Evolutionary conservation across 2,113 vertebrate species (phyloP), one percentile per base, ranked within the genome.

Genomic region (Catharus bicknelli): DNA sequence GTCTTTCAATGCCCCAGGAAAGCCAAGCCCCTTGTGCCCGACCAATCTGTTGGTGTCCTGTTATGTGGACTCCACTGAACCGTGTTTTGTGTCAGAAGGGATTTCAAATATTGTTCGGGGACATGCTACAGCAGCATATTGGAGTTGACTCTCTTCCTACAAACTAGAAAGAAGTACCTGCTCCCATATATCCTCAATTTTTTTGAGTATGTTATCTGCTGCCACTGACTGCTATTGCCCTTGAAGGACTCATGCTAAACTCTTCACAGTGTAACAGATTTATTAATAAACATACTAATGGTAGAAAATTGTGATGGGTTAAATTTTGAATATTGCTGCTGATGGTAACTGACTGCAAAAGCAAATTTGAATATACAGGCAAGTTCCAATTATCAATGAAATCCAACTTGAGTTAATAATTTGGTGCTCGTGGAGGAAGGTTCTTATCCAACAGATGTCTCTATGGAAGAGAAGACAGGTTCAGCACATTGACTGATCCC

Each of bases 141-240:
- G 43, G 12, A 51, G 2, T 32, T 0, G 0, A 72, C 47, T 47
- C 40, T 70, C 40, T 45, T 40, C 25, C 12, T 55, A 40, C 34
- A 48, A 55, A 15, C 22, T 14, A 42, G 50, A 72, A 50, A 30
- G 25, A 21, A 6, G 25, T 48, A 34, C 6, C 20, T 1, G 1
- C 16, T 63, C 34, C 13, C 25, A 55, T 17, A 42, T 42, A 17
- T 48, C 74, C 25, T 47, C 84, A 42, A 42, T 63, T 64, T 87
- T 3, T 0, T 3, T 63, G 23, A 34, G 13, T 54, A 10, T 25
- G 11, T 34, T 63, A 13, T 55, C 67, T 64, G 17, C 36, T 66
- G 32, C 32, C 4, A 6, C 36, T 36, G 8, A 23, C 26, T 43
- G 32, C 26, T 66, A 3, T 18, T 58, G 18, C 67, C 22, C 18